Evolutionary conservation across 35 echinoderm and acorn worm genomes (phyloP).

Genomic region (Amphiura filiformis): DNA sequence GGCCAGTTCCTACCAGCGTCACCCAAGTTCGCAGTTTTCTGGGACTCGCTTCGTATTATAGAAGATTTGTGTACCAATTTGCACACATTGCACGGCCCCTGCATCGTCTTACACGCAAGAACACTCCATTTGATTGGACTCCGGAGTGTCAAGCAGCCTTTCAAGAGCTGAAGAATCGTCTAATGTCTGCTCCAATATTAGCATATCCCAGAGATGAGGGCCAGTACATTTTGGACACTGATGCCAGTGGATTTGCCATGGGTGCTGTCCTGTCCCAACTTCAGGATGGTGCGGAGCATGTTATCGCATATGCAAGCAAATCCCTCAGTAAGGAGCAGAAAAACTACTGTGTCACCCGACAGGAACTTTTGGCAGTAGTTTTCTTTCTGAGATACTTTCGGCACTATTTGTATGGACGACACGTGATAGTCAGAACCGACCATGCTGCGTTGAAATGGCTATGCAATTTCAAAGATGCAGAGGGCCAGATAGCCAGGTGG

Average conservation of each 20-base stretch:
- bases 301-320: conserved; percentile 42
- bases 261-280: conserved; percentile 56
- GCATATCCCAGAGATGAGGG: conserved; percentile 23
- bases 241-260: conserved; percentile 39
- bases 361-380: conserved; percentile 32
- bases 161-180: conserved; percentile 13
- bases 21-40: conserved; percentile 42
- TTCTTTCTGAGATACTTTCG: conserved; percentile 34
- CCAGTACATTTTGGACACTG: conserved; percentile 41
- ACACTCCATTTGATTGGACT: conserved; percentile 21
- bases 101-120: conserved; percentile 32
- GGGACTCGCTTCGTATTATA: conserved; percentile 48
- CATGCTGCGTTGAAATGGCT: conserved; percentile 50
- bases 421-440: conserved; percentile 30
- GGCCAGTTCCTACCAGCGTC: conserved; percentile 19
- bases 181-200: conserved; percentile 28
- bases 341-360: conserved; percentile 44
- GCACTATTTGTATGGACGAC: conserved; percentile 49
- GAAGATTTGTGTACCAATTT: conserved; percentile 38
- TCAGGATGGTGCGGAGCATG: conserved; percentile 40
- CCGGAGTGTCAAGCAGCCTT: conserved; percentile 43
- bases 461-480: conserved; percentile 5
- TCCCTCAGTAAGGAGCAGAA: conserved; percentile 10
- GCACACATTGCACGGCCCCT: conserved; percentile 39
- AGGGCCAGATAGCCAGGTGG: conserved; percentile 51